Conservation (phyloP, 2,888 invertebrate genomes). For the Axea sp. region DNA sequence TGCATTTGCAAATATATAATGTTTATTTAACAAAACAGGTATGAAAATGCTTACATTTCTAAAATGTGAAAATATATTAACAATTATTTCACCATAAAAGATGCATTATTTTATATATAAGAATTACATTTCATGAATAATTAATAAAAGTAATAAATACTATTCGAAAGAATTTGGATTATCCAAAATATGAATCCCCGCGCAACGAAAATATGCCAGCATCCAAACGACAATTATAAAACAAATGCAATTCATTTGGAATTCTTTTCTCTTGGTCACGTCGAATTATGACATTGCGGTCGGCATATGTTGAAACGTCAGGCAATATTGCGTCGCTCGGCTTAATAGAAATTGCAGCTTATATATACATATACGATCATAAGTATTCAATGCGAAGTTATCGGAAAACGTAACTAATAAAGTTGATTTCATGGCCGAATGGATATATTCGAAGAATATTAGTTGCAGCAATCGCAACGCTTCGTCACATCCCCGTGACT, state of each 20-base stretch:
- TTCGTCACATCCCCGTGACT: slow-evolving; percentile 47
- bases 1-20: too few relatives aligned
- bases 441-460: slow-evolving; percentile 69
- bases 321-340: slow-evolving; percentile 44
- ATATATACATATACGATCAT: slow-evolving; percentile 40
- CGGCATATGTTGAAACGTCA: slow-evolving; percentile 53
- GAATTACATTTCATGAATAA: too few relatives aligned
- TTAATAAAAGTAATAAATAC: too few relatives aligned
- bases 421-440: slow-evolving; percentile 76
- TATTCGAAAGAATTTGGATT: too few relatives aligned
- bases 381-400: slow-evolving; percentile 62
- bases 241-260: slow-evolving; percentile 53
- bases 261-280: slow-evolving; percentile 37
- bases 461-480: slow-evolving; percentile 51
- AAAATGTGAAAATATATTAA: too few relatives aligned
- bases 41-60: too few relatives aligned
- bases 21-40: too few relatives aligned
- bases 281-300: slow-evolving; percentile 53
- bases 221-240: slow-evolving; percentile 3
- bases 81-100: too few relatives aligned
- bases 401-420: slow-evolving; percentile 72
- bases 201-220: too few relatives aligned
- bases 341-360: slow-evolving; percentile 24
- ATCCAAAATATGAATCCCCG: too few relatives aligned
- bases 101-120: too few relatives aligned